A percentile compares a stretch with the other conserved stretches of the same genome.
phyloP scores from a whole-genome alignment of 2,888 invertebrate species.

The Phyllotreta cruciferae region DNA sequence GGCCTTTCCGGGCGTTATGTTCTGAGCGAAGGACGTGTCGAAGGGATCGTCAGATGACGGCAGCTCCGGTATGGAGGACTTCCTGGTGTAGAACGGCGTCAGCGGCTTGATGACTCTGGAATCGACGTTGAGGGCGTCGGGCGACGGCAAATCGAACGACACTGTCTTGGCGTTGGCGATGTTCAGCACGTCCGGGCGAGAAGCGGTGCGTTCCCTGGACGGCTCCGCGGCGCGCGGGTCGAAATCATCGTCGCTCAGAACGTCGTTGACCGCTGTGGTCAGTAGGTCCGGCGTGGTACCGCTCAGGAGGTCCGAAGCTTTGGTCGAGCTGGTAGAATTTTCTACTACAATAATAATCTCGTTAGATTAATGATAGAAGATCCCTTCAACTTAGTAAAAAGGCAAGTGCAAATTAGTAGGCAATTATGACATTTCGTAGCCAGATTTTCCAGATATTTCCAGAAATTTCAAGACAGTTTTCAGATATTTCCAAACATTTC shows the following conservation, averaged over 20 bases:
- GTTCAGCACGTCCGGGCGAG: conserved; percentile 68
- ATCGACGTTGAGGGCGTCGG: conserved; percentile 45
- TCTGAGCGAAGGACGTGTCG: conserved; percentile 69
- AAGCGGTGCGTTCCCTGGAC: conserved; percentile 62
- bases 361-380: too few relatives aligned
- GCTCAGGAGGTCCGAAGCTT: too few relatives aligned
- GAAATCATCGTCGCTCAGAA: conserved; percentile 75
- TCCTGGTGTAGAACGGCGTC: conserved; percentile 81
- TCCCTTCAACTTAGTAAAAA: too few relatives aligned
- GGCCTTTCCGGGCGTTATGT: conserved; percentile 64
- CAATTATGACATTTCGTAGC: too few relatives aligned
- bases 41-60: conserved; percentile 68
- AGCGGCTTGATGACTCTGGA: conserved; percentile 72
- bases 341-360: too few relatives aligned
- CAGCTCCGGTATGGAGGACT: conserved; percentile 66
- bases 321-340: too few relatives aligned
- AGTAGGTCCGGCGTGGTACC: too few relatives aligned
- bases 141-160: conserved; percentile 67
- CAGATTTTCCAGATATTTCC: too few relatives aligned
- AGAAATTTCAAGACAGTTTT: too few relatives aligned
- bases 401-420: too few relatives aligned
- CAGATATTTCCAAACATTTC: too few relatives aligned
- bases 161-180: conserved; percentile 60
- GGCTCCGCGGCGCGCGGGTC: conserved; percentile 76
- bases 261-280: conserved; percentile 42